These are phyloP conservation scores for Scomber colias DNA, from an alignment of 2,113 vertebrate species.

Conservation along the genomic window DNA sequence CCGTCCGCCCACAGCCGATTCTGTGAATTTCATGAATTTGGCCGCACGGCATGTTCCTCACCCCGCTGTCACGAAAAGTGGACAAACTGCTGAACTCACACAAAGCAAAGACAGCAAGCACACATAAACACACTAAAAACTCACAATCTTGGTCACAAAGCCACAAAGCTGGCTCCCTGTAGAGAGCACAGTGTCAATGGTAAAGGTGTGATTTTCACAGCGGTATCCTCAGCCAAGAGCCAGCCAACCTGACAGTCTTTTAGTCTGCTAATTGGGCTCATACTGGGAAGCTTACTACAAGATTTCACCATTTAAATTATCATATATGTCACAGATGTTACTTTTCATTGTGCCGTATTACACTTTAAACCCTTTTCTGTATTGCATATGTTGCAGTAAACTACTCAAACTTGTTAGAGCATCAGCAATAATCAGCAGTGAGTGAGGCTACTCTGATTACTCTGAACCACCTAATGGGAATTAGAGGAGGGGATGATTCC, in stretches of 20 bases:
- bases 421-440: conserved; percentile 17
- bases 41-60: conserved; percentile 54
- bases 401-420: conserved; percentile 2
- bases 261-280: conserved; percentile 79
- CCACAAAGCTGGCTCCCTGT: conserved; percentile 46
- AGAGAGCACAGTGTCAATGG: conserved; percentile 62
- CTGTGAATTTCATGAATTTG: conserved; percentile 49
- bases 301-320: conserved; percentile 27
- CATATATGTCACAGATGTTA: conserved; percentile 53
- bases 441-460: conserved; percentile 22
- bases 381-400: not conserved
- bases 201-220: conserved; percentile 79
- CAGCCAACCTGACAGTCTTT: conserved; percentile 68
- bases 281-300: conserved; percentile 54
- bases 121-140: conserved; percentile 14
- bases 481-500: conserved; percentile 22
- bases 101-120: conserved; percentile 31
- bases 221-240: conserved; percentile 53
- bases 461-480: conserved; percentile 23
- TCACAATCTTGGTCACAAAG: conserved; percentile 35
- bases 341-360: not conserved
- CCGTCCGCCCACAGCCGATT: conserved; percentile 32
- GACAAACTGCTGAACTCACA: conserved; percentile 46
- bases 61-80: conserved; percentile 58
- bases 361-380: not conserved